These are phyloP conservation scores for Temnothorax nylanderi DNA, from an alignment of 1,140 invertebrate genomes.

Conservation along the genomic window DNA sequence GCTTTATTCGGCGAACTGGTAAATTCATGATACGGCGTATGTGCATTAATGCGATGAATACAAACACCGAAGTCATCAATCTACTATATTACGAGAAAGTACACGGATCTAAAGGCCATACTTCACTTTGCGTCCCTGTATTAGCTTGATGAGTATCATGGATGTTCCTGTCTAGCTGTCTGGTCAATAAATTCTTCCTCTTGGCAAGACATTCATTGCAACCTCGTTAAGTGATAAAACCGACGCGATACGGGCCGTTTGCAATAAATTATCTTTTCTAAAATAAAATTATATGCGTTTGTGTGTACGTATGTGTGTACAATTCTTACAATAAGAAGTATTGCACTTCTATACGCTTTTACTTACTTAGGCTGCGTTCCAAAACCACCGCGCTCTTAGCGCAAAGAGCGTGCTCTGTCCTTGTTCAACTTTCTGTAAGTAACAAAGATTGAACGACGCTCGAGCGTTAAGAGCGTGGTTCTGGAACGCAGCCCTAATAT, in stretches of 20 bases:
- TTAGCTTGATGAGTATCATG: constrained; percentile 49
- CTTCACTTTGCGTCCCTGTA: constrained; percentile 63
- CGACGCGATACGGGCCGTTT: not conserved
- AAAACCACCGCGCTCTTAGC: too few relatives aligned
- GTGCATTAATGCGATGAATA: constrained; percentile 54
- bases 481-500: not conserved
- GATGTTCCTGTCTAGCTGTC: not conserved
- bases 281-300: not conserved
- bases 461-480: too few relatives aligned
- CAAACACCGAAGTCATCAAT: constrained; percentile 68
- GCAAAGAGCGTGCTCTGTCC: too few relatives aligned
- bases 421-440: too few relatives aligned
- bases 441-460: too few relatives aligned
- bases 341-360: not conserved
- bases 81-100: constrained; percentile 67
- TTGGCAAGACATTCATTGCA: constrained; percentile 8
- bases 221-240: constrained; percentile 20
- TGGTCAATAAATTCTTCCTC: constrained; percentile 33
- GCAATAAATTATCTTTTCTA: constrained; percentile 3
- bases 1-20: constrained; percentile 41
- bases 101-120: constrained; percentile 65
- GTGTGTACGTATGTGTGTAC: not conserved
- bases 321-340: not conserved
- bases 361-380: too few relatives aligned
- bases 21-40: constrained; percentile 56